These are phyloP conservation scores for Jordanella pulchra DNA, from an alignment of 2,797 vertebrate genomes.

Conservation along the genomic window DNA sequence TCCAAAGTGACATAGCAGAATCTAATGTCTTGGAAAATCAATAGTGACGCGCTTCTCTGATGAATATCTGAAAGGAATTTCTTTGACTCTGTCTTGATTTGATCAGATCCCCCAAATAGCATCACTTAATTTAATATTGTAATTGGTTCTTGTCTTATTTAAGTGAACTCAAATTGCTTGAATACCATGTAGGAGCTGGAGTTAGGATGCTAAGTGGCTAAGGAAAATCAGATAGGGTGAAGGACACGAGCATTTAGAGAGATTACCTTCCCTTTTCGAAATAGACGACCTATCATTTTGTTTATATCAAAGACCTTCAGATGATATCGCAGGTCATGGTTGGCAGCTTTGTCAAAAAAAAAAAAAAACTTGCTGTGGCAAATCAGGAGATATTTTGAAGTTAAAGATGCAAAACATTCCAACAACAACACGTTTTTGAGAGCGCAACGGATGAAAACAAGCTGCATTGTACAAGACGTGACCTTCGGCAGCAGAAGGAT, in stretches of 20 bases:
- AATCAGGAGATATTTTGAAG: slow-evolving; percentile 9
- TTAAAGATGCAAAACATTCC: slow-evolving; percentile 28
- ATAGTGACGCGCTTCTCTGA: slow-evolving; percentile 63
- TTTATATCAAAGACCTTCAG: slow-evolving; percentile 38
- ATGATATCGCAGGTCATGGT: slow-evolving; percentile 56
- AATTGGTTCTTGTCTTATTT: slow-evolving; percentile 76
- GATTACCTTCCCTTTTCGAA: slow-evolving; percentile 45
- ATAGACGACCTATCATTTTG: slow-evolving; percentile 43
- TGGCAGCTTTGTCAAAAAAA: slow-evolving; percentile 29
- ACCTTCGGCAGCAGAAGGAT: slow-evolving; percentile 47
- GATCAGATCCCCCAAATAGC: slow-evolving; percentile 65
- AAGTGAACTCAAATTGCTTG: slow-evolving; percentile 72
- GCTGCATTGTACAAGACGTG: slow-evolving; percentile 26
- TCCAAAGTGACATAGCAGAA: slow-evolving; percentile 39
- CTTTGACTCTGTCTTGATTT: slow-evolving; percentile 69
- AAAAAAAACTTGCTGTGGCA: slow-evolving; percentile 3
- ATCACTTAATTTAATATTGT: slow-evolving; percentile 54
- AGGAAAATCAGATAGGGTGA: slow-evolving; percentile 66
- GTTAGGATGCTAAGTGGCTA: slow-evolving; percentile 72
- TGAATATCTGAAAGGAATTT: slow-evolving; percentile 75
- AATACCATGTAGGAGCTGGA: slow-evolving; percentile 73
- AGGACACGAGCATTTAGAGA: slow-evolving; percentile 60
- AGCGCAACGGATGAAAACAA: slow-evolving; percentile 21
- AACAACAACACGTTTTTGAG: slow-evolving; percentile 13
- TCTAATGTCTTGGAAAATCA: slow-evolving; percentile 64